These are phyloP conservation scores for Petroica traversi DNA, from an alignment of 2,113 vertebrate genomes.

Conservation along the genomic window DNA sequence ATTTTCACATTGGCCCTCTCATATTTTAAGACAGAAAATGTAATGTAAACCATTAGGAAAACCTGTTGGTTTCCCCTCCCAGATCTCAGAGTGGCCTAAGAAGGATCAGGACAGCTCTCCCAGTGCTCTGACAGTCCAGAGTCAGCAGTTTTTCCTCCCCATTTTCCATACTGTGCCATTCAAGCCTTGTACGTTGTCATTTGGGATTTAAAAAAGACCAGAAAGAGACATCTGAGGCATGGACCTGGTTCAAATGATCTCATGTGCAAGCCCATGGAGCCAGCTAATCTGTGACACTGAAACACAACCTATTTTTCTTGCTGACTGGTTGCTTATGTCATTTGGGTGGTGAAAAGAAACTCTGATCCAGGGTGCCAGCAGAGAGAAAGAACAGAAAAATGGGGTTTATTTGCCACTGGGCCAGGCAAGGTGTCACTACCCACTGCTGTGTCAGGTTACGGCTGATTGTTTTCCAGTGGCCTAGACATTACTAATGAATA, in stretches of 20 bases:
- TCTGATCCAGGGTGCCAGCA: background rate
- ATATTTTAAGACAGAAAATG: background rate
- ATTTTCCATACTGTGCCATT: background rate
- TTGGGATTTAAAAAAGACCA: background rate
- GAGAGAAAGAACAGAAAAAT: background rate
- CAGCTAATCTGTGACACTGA: slow-evolving; percentile 28
- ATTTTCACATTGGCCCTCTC: background rate
- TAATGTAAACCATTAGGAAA: background rate
- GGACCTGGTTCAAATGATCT: slow-evolving; percentile 46
- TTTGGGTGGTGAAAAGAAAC: background rate
- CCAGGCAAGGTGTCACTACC: background rate
- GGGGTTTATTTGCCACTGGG: background rate
- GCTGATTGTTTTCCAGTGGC: background rate
- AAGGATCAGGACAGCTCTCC: background rate
- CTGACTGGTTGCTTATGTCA: slow-evolving; percentile 13
- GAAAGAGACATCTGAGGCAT: background rate
- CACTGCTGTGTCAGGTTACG: background rate
- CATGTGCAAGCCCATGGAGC: background rate
- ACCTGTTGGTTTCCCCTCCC: background rate
- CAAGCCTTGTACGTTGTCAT: background rate
- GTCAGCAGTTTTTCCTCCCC: background rate
- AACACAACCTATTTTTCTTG: slow-evolving; percentile 13
- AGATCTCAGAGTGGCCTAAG: background rate
- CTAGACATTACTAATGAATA: background rate
- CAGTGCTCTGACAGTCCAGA: background rate